Percentiles rank a stretch among this genome's conserved stretches.
These are phyloP conservation scores for Nylanderia fulva DNA, from an alignment of 1,140 invertebrate genomes.

Conservation along the genomic window DNA sequence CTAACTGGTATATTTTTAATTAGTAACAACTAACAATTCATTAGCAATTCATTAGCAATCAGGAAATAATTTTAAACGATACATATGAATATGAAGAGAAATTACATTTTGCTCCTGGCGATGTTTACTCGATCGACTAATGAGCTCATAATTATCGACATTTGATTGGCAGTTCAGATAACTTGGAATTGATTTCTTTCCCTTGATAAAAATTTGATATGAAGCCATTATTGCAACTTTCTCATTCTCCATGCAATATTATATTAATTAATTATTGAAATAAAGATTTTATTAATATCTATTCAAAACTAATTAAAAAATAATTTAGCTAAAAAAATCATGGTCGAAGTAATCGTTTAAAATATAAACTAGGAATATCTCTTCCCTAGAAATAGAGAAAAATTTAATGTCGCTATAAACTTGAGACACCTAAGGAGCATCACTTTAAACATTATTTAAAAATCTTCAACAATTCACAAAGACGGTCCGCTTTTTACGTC, in stretches of 20 bases:
- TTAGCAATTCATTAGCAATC: slow-evolving; percentile 1
- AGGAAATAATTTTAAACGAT: slow-evolving; percentile 10
- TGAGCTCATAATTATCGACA: slow-evolving; percentile 20
- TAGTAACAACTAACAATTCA: slow-evolving; percentile 38
- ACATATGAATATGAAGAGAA: background rate
- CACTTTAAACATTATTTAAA: slow-evolving; percentile 8
- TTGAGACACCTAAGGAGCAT: background rate
- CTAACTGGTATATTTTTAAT: slow-evolving; percentile 31
- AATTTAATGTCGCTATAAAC: background rate
- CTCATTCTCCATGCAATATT: background rate
- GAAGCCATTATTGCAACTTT: background rate
- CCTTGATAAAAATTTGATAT: background rate
- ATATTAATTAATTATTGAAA: background rate
- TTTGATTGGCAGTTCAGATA: slow-evolving; percentile 9
- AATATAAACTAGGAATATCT: background rate
- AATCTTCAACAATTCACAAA: slow-evolving; percentile 19
- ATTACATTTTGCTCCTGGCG: background rate
- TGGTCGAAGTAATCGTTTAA: background rate
- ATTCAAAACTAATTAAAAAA: background rate
- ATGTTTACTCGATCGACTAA: slow-evolving; percentile 28
- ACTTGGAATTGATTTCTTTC: background rate
- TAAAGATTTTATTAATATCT: background rate
- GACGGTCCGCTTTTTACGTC: slow-evolving; percentile 13
- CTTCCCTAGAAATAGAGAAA: background rate
- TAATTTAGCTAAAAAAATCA: background rate